Evolutionary conservation across 2,888 invertebrate genomes (phyloP).

Genomic region (Neocrepidodera transversa): DNA sequence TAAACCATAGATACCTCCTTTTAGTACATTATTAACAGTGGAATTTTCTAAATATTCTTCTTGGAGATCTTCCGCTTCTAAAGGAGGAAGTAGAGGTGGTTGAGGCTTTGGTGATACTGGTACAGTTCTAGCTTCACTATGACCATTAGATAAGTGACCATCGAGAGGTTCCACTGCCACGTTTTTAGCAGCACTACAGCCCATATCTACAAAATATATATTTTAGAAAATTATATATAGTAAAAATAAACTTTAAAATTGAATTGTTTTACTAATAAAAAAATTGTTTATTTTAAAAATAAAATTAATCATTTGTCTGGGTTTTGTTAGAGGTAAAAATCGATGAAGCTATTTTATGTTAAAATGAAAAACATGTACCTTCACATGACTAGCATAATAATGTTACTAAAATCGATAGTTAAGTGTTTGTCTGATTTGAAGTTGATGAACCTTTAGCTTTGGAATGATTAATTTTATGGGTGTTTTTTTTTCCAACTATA

Average conservation of each 20-base stretch:
- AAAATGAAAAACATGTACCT: conserved; percentile 7
- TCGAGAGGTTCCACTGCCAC: conserved; percentile 54
- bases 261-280: background rate
- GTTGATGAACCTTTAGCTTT: conserved; percentile 18
- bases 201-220: conserved; percentile 48
- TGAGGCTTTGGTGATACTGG: conserved; percentile 25
- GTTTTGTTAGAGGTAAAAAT: conserved; percentile 13
- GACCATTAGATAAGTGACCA: conserved; percentile 42
- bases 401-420: conserved; percentile 16
- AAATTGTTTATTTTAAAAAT: too few relatives aligned
- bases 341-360: conserved; percentile 12
- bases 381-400: conserved; percentile 16
- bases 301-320: background rate
- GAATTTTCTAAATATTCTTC: conserved; percentile 51
- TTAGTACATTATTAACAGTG: conserved; percentile 53
- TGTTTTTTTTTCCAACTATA: background rate
- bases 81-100: conserved; percentile 47
- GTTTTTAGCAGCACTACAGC: conserved; percentile 57
- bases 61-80: conserved; percentile 54
- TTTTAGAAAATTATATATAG: too few relatives aligned
- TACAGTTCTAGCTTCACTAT: conserved; percentile 40
- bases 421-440: conserved; percentile 19
- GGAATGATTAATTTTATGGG: background rate
- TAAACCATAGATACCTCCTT: too few relatives aligned
- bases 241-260: too few relatives aligned